Evolutionary conservation across 2,797 vertebrate genomes (phyloP), one percentile per base, ranked within the genome.

Genomic region (Gouania willdenowi): DNA sequence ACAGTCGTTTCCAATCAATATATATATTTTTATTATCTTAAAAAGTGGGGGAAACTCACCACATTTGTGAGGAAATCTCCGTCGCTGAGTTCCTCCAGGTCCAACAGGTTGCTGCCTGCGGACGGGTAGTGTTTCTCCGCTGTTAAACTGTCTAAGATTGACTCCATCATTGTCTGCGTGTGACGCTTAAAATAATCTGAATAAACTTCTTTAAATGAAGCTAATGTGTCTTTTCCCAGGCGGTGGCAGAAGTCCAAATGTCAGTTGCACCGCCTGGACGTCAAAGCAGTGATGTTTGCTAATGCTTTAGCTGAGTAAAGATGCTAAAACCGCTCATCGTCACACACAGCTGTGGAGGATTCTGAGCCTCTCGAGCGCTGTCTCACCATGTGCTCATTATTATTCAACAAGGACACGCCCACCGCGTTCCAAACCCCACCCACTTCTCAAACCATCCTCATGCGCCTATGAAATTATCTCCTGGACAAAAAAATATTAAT

Each of bases 41-140:
- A 13, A 9, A 39, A 9, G 3, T 2, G 3, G 1, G 1, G 1
- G 14, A 8, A 20, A 52, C 81, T 81, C 59, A 96, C 94, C 92
- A 93, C 92, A 75, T 92, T 96, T 66, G 88, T 91, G 77, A 96
- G 92, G 73, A 97, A 96, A 71, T 97, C 94, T 39, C 91, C 91
- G 71, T 97, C 94, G 69, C 89, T 93, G 68, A 97, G 88, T 26
- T 96, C 94, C 68, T 94, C 92, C 79, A 97, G 76, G 72, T 85
- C 83, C 79, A 85, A 82, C 79, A 83, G 79, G 83, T 85, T 81
- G 73, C 22, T 34, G 0, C 79, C 71, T 3, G 47, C 79, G 33
- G 66, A 21, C 21, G 91, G 87, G 34, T 93, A 93, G 78, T 94
- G 92, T 81, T 91, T 91, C 73, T 95, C 92, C 18, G 90, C 82